Evolutionary conservation across 2,113 vertebrate genomes (phyloP).

Genomic region (Eolophus roseicapilla): DNA sequence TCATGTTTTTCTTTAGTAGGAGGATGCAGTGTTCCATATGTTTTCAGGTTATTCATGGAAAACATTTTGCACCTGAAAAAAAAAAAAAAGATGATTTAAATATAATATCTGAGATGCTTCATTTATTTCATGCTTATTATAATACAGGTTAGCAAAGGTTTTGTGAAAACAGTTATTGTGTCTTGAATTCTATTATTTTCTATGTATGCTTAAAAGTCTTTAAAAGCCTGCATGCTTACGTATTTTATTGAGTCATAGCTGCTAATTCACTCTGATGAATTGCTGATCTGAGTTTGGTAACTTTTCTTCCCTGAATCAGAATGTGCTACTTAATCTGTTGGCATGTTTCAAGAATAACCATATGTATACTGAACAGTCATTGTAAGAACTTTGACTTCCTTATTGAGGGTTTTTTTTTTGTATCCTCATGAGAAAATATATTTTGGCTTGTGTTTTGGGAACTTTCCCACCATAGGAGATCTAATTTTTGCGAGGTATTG

Average conservation of each 20-base stretch:
- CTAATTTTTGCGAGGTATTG: conserved; percentile 63
- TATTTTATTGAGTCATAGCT: not conserved
- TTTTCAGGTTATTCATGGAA: not conserved
- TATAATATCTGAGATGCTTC: not conserved
- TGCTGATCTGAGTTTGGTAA: not conserved
- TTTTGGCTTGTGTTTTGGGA: conserved; percentile 59
- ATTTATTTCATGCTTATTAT: not conserved
- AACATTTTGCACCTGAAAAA: not conserved
- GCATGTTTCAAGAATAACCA: not conserved
- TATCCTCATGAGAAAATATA: conserved; percentile 56
- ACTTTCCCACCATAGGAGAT: conserved; percentile 67
- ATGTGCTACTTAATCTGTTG: not conserved
- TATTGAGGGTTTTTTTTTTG: conserved; percentile 24
- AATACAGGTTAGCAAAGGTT: not conserved
- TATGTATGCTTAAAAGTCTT: not conserved
- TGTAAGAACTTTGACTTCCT: conserved; percentile 29
- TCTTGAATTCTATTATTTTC: not conserved
- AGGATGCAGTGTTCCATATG: not conserved
- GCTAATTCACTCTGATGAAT: not conserved
- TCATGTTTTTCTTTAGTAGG: not conserved
- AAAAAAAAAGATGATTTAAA: not conserved
- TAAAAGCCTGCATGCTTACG: not conserved
- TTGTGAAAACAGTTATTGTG: not conserved
- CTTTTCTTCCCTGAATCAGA: not conserved
- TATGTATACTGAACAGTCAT: not conserved